Conservation (phyloP, 2,888 invertebrate species). For the Operophtera brumata region DNA sequence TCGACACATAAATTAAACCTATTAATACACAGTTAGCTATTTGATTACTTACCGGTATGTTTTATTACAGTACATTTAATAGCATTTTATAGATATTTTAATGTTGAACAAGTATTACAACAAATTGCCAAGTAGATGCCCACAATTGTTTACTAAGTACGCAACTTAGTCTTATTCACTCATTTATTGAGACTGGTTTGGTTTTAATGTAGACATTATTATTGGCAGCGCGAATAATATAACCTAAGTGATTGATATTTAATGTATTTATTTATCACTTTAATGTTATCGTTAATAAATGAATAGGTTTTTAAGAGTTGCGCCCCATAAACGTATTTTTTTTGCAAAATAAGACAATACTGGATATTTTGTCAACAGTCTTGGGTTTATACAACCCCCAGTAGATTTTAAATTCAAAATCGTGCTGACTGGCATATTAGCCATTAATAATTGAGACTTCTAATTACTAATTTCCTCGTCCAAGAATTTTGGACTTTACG, state of each 20-base stretch:
- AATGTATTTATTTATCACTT: conserved; percentile 34
- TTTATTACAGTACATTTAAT: neutral
- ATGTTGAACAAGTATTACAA: too few species aligned
- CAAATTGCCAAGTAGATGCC: too few species aligned
- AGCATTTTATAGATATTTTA: conserved; percentile 5
- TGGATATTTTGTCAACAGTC: conserved; percentile 56
- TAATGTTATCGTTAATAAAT: conserved; percentile 69
- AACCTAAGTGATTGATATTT: conserved; percentile 3
- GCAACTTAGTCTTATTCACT: neutral
- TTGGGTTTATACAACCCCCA: conserved; percentile 69
- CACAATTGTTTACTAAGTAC: conserved; percentile 12
- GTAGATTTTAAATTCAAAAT: conserved; percentile 43
- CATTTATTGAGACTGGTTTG: neutral
- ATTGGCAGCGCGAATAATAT: conserved; percentile 10
- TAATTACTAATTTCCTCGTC: conserved; percentile 40
- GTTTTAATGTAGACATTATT: neutral
- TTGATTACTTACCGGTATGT: conserved; percentile 2
- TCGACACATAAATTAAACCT: neutral
- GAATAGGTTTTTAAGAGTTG: conserved; percentile 70
- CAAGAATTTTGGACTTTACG: conserved; percentile 35
- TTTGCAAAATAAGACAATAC: conserved; percentile 70
- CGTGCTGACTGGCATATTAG: conserved; percentile 43
- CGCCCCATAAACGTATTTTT: conserved; percentile 64
- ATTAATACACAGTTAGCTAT: conserved; percentile 18
- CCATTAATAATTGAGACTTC: conserved; percentile 40